Percentiles rank a stretch among this genome's conserved stretches.
Evolutionary conservation across 2,113 vertebrate species (phyloP).

Genomic region (Hippolais icterina): DNA sequence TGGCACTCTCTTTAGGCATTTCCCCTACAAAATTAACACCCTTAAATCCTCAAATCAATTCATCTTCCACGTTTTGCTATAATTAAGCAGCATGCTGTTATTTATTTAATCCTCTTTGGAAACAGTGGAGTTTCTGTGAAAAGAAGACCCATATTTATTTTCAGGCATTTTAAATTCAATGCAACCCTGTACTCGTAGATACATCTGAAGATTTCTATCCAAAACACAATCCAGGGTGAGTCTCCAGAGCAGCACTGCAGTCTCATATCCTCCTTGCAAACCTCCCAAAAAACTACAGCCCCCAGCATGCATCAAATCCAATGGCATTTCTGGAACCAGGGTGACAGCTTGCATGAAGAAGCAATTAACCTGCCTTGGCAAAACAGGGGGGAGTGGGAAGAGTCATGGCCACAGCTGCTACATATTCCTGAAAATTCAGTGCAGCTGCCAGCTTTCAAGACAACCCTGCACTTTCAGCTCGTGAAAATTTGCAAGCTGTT

Average conservation of each 20-base stretch:
- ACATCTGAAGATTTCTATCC: not conserved
- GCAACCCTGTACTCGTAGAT: not conserved
- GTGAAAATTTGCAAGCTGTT: not conserved
- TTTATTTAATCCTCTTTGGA: slow-evolving; percentile 30
- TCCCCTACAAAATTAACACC: slow-evolving; percentile 24
- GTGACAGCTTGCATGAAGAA: not conserved
- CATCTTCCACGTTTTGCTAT: not conserved
- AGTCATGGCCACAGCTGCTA: not conserved
- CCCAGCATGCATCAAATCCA: not conserved
- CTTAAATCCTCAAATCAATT: slow-evolving; percentile 21
- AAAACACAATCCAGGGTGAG: not conserved
- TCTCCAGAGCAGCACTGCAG: not conserved
- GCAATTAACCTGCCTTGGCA: slow-evolving; percentile 8
- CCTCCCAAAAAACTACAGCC: not conserved
- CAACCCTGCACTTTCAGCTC: not conserved
- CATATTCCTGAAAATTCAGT: not conserved
- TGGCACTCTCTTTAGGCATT: not conserved
- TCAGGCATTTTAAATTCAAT: not conserved
- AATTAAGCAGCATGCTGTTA: not conserved
- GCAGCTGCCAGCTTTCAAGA: not conserved
- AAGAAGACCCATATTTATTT: not conserved
- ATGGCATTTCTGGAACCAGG: not conserved
- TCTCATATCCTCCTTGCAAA: accelerated
- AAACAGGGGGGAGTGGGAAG: not conserved
- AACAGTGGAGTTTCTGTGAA: not conserved